Evolutionary conservation across 2,888 invertebrate genomes (phyloP), one percentile per base, ranked within the genome.

Genomic region (Yponomeuta malinellus): DNA sequence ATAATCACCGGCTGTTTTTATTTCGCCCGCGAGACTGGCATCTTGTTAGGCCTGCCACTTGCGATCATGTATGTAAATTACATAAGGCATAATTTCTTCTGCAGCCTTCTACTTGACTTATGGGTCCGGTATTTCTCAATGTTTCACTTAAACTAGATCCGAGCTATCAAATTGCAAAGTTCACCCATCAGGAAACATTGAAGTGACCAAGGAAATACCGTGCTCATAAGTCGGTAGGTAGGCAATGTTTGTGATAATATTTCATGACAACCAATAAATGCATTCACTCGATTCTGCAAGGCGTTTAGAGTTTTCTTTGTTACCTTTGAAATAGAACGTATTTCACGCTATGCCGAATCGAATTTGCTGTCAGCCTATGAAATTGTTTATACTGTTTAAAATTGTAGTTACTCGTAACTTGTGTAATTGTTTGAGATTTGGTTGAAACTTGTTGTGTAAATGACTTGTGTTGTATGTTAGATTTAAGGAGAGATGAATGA

Each of bases 391-490:
- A 64, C 64, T 64, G 64, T 64, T 29, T 29, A 64, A 10, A 64
- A 64, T 23, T 64, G 12, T 29, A 31, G 10, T 64, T 64, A 23
- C 23, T 23, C 23, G 23, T 23, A 10, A 10, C 29, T 23, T 64
- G 23, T 64, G 64, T 64, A 64, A 64, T 64, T 23, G 23, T 29
- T 10, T 31, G 10, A 64, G 29, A 23, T 64, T n/a, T 64, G 23
- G 4, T 59, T 59, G 15, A 59, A 59, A 59, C 52, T 59, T 59
- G 52, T 59, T 69, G 33, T 33, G 48, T 33, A 31, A 69, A 31
- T 15, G 69, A 48, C 29, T n/a, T 31, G 52, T 68, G 68, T 52
- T 69, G 69, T 59, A 69, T 64, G 64, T 64, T 64, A 59, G 52
- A 59, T 59, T 15, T 59, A 59, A 59, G 15, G 15, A 59, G 52